These are phyloP conservation scores for Trilocha varians DNA, from an alignment of 2,888 invertebrate genomes.

Conservation along the genomic window DNA sequence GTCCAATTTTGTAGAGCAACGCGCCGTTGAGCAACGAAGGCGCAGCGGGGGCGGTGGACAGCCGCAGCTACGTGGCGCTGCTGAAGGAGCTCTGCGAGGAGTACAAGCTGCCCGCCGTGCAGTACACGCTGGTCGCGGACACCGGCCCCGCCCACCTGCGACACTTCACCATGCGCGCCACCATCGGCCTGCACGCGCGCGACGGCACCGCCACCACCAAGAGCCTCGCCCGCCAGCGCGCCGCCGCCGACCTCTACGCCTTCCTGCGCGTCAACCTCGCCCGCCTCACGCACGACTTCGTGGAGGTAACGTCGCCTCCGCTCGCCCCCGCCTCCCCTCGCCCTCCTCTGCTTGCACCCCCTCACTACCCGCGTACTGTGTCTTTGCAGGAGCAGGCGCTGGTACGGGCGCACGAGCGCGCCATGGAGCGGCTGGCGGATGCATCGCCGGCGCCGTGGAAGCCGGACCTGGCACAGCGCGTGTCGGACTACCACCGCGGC, in stretches of 20 bases:
- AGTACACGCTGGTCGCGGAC: slow-evolving; percentile 72
- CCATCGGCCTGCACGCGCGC: slow-evolving; percentile 67
- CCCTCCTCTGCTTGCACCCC: too few species aligned
- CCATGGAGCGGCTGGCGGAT: slow-evolving; percentile 40
- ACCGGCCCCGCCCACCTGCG: slow-evolving; percentile 79
- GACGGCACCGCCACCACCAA: slow-evolving; percentile 74
- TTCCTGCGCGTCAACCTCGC: slow-evolving; percentile 49
- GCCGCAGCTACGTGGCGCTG: slow-evolving; percentile 47
- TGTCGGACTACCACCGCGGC: slow-evolving; percentile 44
- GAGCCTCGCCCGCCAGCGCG: slow-evolving; percentile 77
- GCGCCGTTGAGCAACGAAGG: not conserved
- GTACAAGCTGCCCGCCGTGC: slow-evolving; percentile 61
- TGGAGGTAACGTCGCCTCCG: slow-evolving; percentile 28
- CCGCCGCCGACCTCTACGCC: slow-evolving; percentile 61
- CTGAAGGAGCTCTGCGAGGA: slow-evolving; percentile 62
- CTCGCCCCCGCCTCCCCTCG: not conserved
- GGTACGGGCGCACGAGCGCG: slow-evolving; percentile 41
- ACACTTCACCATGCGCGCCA: slow-evolving; percentile 74
- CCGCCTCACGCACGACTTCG: slow-evolving; percentile 42
- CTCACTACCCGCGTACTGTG: not conserved
- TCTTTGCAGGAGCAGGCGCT: slow-evolving; percentile 43
- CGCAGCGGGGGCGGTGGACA: slow-evolving; percentile 8
- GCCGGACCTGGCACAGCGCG: slow-evolving; percentile 40
- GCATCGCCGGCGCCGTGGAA: slow-evolving; percentile 22
- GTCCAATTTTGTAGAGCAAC: not conserved